Evolutionary conservation across 2,888 invertebrate genomes (phyloP).

Genomic region (Steromphala cineraria): DNA sequence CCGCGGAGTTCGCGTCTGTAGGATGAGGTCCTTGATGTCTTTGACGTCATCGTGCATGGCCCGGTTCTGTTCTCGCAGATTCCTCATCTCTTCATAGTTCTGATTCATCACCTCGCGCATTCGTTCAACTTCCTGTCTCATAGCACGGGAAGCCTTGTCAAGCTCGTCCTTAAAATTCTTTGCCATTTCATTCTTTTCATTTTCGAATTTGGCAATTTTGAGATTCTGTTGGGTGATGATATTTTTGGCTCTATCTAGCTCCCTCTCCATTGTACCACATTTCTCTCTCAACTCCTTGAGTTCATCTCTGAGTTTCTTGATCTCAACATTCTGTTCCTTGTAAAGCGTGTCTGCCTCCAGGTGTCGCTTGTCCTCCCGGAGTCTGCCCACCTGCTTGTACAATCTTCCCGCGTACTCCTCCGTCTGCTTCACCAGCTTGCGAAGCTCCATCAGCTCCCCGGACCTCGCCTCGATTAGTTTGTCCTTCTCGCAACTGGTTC

Average conservation of each 20-base stretch:
- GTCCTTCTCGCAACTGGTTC: conserved; percentile 50
- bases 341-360: conserved; percentile 47
- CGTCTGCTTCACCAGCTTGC: conserved; percentile 55
- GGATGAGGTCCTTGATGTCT: conserved; percentile 56
- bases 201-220: conserved; percentile 51
- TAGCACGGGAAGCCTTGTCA: conserved; percentile 55
- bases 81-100: conserved; percentile 63
- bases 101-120: conserved; percentile 66
- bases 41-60: conserved; percentile 61
- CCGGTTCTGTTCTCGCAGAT: conserved; percentile 56
- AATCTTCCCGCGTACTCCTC: conserved; percentile 58
- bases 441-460: conserved; percentile 54
- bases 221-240: conserved; percentile 56
- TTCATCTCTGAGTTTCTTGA: conserved; percentile 48
- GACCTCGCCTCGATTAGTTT: conserved; percentile 50
- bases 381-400: conserved; percentile 48
- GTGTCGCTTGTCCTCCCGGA: conserved; percentile 48
- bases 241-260: conserved; percentile 48
- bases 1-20: conserved; percentile 13
- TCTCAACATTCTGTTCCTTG: conserved; percentile 54
- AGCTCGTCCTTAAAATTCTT: conserved; percentile 55
- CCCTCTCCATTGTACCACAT: conserved; percentile 53
- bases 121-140: conserved; percentile 62
- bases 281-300: conserved; percentile 52
- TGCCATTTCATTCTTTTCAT: conserved; percentile 48